Conservation (phyloP, 2,888 invertebrate genomes). For the Sylvicola fuscatus region DNA sequence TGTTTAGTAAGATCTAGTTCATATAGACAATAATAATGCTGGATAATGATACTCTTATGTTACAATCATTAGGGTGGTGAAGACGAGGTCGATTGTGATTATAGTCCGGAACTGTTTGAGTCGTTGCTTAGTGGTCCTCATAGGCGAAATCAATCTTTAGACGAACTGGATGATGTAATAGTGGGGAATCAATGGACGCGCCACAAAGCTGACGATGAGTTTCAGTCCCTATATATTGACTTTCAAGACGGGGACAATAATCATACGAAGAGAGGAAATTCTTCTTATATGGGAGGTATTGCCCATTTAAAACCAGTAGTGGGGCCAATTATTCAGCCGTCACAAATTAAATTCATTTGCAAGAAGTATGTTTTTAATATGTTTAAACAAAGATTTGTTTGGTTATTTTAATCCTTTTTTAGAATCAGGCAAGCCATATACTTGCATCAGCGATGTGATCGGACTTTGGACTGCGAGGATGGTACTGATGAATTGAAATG, state of each 20-base stretch:
- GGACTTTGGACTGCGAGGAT: constrained; percentile 57
- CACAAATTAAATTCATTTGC: constrained; percentile 5
- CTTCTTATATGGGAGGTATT: too few species aligned
- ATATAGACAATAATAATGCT: too few species aligned
- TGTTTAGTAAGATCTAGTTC: constrained; percentile 37
- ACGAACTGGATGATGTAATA: too few species aligned
- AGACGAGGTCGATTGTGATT: constrained; percentile 51
- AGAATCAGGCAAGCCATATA: constrained; percentile 47
- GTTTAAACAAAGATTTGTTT: too few species aligned
- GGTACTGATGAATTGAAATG: constrained; percentile 59
- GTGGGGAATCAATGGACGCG: too few species aligned
- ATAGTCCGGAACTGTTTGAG: background rate
- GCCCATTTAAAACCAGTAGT: background rate
- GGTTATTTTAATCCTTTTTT: too few species aligned
- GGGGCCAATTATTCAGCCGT: background rate
- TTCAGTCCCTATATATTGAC: too few species aligned
- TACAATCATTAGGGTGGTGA: constrained; percentile 51
- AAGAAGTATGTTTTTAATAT: constrained; percentile 3
- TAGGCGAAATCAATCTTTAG: background rate
- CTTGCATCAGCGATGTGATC: constrained; percentile 39
- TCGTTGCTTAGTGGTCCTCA: background rate
- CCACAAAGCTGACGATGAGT: too few species aligned
- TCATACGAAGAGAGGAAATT: too few species aligned
- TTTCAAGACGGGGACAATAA: too few species aligned
- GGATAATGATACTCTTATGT: too few species aligned